phyloP scores from a whole-genome alignment of 2,797 vertebrate genomes.

The Poecilia wingei region DNA sequence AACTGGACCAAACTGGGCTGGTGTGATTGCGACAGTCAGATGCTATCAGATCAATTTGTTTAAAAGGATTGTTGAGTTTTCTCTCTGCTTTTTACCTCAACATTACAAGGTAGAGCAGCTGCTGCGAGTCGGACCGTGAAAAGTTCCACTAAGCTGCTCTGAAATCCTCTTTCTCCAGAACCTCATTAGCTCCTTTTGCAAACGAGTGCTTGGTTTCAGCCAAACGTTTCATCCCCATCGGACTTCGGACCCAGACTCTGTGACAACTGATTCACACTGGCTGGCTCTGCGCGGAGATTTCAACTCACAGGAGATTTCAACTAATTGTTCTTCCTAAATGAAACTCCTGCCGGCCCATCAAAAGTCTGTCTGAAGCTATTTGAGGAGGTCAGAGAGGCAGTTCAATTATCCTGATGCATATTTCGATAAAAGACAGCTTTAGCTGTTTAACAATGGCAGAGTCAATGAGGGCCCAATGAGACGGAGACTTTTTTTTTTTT shows the following conservation, averaged over 20 bases:
- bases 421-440: not conserved
- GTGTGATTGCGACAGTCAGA: slow-evolving; percentile 5
- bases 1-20: too few species aligned
- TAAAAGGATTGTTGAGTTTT: slow-evolving; percentile 46
- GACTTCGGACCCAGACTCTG: not conserved
- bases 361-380: not conserved
- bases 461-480: not conserved
- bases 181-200: slow-evolving; percentile 21
- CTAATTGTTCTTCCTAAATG: slow-evolving; percentile 1
- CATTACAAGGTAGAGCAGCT: slow-evolving; percentile 40
- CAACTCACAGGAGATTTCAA: slow-evolving; percentile 8
- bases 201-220: slow-evolving; percentile 17
- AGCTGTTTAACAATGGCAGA: not conserved
- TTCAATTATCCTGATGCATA: slow-evolving; percentile 9
- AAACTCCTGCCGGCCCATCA: not conserved
- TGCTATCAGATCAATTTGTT: slow-evolving; percentile 34
- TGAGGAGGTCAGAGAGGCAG: not conserved
- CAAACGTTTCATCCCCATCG: not conserved
- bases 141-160: slow-evolving; percentile 8
- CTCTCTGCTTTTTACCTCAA: slow-evolving; percentile 57
- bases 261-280: slow-evolving; percentile 20
- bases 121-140: not conserved
- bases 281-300: not conserved
- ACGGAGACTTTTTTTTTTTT: not conserved
- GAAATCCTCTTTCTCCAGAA: slow-evolving; percentile 49